These are phyloP conservation scores for Heteromormyrus szaboi DNA, from an alignment of 2,797 vertebrate genomes.

Conservation along the genomic window DNA sequence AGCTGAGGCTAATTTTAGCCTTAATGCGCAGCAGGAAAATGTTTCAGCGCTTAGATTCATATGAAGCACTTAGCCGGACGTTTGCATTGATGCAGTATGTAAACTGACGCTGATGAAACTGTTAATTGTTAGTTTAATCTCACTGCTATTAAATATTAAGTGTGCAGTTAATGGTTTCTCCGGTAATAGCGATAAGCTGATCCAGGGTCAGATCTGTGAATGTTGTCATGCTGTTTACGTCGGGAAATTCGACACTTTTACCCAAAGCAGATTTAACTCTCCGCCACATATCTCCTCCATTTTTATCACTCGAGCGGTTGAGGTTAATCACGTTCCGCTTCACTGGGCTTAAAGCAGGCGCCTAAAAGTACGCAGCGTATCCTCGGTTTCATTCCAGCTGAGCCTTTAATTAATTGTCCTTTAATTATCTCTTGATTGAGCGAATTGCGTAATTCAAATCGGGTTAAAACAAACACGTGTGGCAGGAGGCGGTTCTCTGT, in stretches of 20 bases:
- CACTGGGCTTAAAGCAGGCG: background rate
- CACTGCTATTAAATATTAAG: background rate
- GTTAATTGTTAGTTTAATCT: background rate
- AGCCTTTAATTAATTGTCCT: constrained; percentile 5
- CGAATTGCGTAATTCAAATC: background rate
- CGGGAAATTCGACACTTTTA: background rate
- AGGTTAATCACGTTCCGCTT: background rate
- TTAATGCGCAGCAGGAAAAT: background rate
- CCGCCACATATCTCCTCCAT: background rate
- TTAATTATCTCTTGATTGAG: constrained; percentile 12
- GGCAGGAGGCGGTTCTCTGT: background rate
- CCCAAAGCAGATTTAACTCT: background rate
- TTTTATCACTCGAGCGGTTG: background rate
- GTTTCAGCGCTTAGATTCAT: background rate
- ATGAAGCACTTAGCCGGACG: background rate
- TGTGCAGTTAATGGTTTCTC: background rate
- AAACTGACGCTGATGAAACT: background rate
- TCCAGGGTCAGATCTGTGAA: background rate
- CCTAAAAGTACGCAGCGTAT: background rate
- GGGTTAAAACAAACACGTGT: background rate
- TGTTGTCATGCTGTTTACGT: background rate
- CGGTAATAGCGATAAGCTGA: background rate
- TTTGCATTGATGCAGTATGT: background rate
- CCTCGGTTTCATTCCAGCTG: background rate
- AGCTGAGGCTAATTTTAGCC: background rate